Conservation (phyloP, 1,140 invertebrate species). For the Temnothorax longispinosus region DNA sequence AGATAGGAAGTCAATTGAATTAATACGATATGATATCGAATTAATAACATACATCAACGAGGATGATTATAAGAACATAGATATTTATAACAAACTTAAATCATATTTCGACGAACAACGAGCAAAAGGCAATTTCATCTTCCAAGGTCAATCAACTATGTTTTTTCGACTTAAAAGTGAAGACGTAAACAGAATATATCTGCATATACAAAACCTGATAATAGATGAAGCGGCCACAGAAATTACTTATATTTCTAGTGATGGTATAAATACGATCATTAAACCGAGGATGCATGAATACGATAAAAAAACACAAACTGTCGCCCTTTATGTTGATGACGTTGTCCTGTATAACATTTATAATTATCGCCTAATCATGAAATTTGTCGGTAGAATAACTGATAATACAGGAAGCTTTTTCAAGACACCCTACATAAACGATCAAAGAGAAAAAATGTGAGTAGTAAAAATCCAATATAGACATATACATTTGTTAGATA, state of each 20-base stretch:
- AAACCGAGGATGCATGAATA: no score
- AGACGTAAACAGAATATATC: no score
- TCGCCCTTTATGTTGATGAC: neutral
- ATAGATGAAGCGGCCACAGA: no score
- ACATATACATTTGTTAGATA: neutral
- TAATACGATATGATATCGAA: neutral
- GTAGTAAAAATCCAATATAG: neutral
- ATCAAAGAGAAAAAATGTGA: neutral
- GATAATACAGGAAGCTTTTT: neutral
- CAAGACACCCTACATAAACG: neutral
- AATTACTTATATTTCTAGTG: no score
- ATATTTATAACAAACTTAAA: no score
- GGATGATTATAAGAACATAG: no score
- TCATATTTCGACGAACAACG: no score
- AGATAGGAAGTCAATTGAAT: no score
- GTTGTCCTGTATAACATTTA: no score
- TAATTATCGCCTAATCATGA: neutral
- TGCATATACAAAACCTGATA: no score
- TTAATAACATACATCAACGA: neutral
- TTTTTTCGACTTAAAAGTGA: neutral
- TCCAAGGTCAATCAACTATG: neutral
- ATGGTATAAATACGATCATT: no score
- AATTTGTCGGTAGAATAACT: neutral
- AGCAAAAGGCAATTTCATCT: neutral
- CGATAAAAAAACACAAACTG: neutral